phyloP scores from a whole-genome alignment of 2,888 invertebrate species.

The Callyntrura sp. region DNA sequence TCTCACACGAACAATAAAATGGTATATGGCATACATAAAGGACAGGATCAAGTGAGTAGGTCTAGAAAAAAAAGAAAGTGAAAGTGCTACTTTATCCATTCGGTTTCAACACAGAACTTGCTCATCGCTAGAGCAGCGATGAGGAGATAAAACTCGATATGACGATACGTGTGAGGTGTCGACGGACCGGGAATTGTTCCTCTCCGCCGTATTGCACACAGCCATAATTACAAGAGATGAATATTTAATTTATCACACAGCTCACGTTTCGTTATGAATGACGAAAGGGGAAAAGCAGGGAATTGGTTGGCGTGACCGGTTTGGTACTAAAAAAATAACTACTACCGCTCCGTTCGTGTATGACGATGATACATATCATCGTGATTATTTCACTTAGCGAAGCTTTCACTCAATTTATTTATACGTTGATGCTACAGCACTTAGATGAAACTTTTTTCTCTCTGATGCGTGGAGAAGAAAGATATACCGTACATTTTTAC shows the following conservation, averaged over 20 bases:
- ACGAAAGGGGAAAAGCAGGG: not conserved
- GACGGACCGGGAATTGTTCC: not conserved
- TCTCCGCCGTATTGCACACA: not conserved
- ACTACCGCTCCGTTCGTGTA: not conserved
- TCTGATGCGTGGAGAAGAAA: no score
- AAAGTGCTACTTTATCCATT: slow-evolving; percentile 15
- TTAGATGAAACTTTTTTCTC: no score
- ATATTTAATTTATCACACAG: slow-evolving; percentile 51
- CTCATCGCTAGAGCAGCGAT: not conserved
- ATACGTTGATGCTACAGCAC: no score
- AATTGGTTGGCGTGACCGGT: slow-evolving; percentile 23
- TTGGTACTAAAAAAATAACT: not conserved
- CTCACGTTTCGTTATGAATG: slow-evolving; percentile 27
- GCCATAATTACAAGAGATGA: slow-evolving; percentile 39
- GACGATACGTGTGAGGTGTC: not conserved
- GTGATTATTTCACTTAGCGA: not conserved
- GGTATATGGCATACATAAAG: not conserved
- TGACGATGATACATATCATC: not conserved
- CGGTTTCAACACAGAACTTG: not conserved
- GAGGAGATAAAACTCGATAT: not conserved
- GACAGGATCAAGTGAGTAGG: not conserved
- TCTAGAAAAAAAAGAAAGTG: not conserved
- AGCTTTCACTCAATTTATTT: not conserved
- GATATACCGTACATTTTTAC: no score
- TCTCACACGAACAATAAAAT: no score